phyloP scores from a whole-genome alignment of 2,797 vertebrate genomes.

The Takifugu rubripes region DNA sequence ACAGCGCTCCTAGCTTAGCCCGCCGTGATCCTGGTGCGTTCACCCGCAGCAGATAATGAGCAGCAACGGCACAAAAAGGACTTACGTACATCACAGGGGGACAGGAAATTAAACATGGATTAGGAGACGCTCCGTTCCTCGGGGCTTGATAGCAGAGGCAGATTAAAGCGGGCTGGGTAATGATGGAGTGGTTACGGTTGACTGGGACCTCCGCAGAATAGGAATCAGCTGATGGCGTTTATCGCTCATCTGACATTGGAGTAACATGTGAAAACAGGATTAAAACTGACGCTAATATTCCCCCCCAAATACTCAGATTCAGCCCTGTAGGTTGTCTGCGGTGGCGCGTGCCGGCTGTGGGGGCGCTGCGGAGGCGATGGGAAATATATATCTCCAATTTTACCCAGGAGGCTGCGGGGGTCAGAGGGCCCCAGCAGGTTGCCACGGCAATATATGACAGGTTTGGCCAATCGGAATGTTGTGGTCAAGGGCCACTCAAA shows the following conservation, averaged over 20 bases:
- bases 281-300: not conserved
- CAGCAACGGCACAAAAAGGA: slow-evolving; percentile 38
- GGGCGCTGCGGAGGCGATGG: too few species aligned
- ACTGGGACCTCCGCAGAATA: slow-evolving; percentile 22
- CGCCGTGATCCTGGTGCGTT: slow-evolving; percentile 36
- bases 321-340: not conserved
- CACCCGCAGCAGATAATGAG: slow-evolving; percentile 57
- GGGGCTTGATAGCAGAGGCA: slow-evolving; percentile 42
- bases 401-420: too few species aligned
- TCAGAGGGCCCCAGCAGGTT: too few species aligned
- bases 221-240: slow-evolving; percentile 25
- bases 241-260: slow-evolving; percentile 3
- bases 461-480: too few species aligned
- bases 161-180: slow-evolving; percentile 47
- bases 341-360: too few species aligned
- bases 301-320: not conserved
- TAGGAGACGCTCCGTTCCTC: slow-evolving; percentile 49
- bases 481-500: too few species aligned
- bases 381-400: too few species aligned
- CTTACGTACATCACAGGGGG: slow-evolving; percentile 50
- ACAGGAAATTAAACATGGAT: slow-evolving; percentile 69
- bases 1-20: slow-evolving; percentile 22
- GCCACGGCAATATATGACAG: too few species aligned
- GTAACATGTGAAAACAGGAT: not conserved
- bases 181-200: slow-evolving; percentile 45